A percentile compares a stretch with the other conserved stretches of the same genome.
Evolutionary conservation across 2,113 vertebrate species (phyloP).

Genomic region (Smithornis capensis): DNA sequence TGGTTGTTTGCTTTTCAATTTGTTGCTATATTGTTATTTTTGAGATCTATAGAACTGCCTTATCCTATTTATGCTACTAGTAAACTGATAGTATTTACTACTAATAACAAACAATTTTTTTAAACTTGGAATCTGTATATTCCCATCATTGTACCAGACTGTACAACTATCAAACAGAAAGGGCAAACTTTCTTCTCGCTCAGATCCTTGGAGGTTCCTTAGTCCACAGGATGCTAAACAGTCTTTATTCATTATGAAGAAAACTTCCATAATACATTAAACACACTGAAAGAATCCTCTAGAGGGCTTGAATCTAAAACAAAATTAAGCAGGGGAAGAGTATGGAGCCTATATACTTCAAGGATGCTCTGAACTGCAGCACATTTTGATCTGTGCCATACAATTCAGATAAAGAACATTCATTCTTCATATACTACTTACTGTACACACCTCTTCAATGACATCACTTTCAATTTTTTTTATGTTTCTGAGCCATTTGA

Average conservation of each 20-base stretch:
- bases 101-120: neutral
- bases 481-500: neutral
- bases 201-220: neutral
- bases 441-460: neutral
- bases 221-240: neutral
- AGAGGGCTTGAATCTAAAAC: neutral
- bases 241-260: neutral
- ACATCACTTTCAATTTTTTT: neutral
- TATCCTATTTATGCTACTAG: neutral
- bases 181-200: neutral
- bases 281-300: neutral
- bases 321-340: neutral
- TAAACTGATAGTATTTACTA: neutral
- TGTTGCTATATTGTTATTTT: neutral
- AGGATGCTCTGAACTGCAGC: neutral
- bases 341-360: neutral
- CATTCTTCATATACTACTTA: neutral
- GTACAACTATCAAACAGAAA: neutral
- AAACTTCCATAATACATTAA: neutral
- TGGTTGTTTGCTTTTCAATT: neutral
- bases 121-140: neutral
- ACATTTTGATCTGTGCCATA: neutral
- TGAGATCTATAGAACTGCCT: neutral
- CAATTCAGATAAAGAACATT: neutral
- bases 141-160: neutral